Percentiles rank a stretch among this genome's conserved stretches.
These are phyloP conservation scores for Scrobipalpa atriplicella DNA, from an alignment of 2,888 invertebrate species.

Conservation along the genomic window DNA sequence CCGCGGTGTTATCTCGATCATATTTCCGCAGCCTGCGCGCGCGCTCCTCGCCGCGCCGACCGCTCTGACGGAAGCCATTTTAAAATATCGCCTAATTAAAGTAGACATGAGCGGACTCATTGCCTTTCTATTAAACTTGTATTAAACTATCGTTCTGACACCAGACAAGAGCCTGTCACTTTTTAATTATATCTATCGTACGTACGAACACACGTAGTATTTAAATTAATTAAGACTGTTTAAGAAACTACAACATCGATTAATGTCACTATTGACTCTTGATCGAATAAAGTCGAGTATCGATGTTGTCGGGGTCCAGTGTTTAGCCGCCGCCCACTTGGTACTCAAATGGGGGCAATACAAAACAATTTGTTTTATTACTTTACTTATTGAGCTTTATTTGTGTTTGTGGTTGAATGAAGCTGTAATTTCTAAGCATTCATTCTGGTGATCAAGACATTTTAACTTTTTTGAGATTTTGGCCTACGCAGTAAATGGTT, in stretches of 20 bases:
- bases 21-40: conserved; percentile 36
- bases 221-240: conserved; percentile 66
- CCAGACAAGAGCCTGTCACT: conserved; percentile 50
- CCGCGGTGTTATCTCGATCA: conserved; percentile 49
- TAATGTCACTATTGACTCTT: conserved; percentile 60
- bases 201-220: conserved; percentile 49
- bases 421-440: no score
- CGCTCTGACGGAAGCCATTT: conserved; percentile 54
- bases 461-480: no score
- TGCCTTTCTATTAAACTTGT: conserved; percentile 56
- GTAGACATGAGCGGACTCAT: conserved; percentile 44
- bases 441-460: no score
- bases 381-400: conserved; percentile 3
- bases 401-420: no score
- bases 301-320: conserved; percentile 49
- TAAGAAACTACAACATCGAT: conserved; percentile 65
- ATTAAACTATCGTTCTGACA: conserved; percentile 61
- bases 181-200: conserved; percentile 46
- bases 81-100: conserved; percentile 64
- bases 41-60: not conserved
- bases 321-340: conserved; percentile 58
- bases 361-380: conserved; percentile 44
- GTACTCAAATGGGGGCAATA: conserved; percentile 47
- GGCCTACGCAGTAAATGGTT: no score
- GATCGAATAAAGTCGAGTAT: conserved; percentile 60